A percentile compares a stretch with the other conserved stretches of the same genome.
phyloP scores from a whole-genome alignment of 1,140 invertebrate species.

The Drosophila kikkawai region DNA sequence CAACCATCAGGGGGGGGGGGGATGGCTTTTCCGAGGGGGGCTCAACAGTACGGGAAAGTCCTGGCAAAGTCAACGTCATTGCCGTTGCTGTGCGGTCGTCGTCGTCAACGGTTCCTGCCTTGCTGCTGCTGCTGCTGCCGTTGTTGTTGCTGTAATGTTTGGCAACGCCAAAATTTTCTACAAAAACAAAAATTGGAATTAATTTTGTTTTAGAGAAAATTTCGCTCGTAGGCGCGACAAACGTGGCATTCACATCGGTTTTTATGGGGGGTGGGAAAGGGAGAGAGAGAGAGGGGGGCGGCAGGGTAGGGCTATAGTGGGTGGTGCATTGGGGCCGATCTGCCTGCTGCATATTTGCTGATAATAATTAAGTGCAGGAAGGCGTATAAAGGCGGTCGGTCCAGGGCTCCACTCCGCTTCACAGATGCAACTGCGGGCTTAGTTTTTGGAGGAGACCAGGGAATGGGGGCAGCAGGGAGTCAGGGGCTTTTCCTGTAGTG shows the following conservation, averaged over 20 bases:
- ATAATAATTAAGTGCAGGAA: constrained; percentile 83
- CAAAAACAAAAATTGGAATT: constrained; percentile 83
- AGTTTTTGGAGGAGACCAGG: constrained; percentile 10
- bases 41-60: constrained; percentile 33
- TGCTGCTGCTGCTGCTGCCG: constrained; percentile 30
- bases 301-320: constrained; percentile 5
- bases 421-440: constrained; percentile 47
- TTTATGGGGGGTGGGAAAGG: not conserved
- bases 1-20: not conserved
- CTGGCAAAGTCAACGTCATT: constrained; percentile 74
- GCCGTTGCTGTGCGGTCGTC: constrained; percentile 47
- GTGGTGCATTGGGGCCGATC: constrained; percentile 21
- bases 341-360: constrained; percentile 80
- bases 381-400: constrained; percentile 70
- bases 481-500: constrained; percentile 14
- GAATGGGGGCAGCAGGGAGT: not conserved
- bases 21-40: constrained; percentile 17
- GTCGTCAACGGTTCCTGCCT: constrained; percentile 48
- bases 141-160: constrained; percentile 67
- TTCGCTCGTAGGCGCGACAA: constrained; percentile 68
- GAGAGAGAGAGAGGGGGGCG: not conserved
- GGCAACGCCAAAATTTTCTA: constrained; percentile 78
- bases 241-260: constrained; percentile 23
- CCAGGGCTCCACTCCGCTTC: constrained; percentile 27
- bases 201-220: constrained; percentile 84